Base-by-base conservation (phyloP, 2,797 vertebrate genomes). In the Arctocebus calabarensis region DNA sequence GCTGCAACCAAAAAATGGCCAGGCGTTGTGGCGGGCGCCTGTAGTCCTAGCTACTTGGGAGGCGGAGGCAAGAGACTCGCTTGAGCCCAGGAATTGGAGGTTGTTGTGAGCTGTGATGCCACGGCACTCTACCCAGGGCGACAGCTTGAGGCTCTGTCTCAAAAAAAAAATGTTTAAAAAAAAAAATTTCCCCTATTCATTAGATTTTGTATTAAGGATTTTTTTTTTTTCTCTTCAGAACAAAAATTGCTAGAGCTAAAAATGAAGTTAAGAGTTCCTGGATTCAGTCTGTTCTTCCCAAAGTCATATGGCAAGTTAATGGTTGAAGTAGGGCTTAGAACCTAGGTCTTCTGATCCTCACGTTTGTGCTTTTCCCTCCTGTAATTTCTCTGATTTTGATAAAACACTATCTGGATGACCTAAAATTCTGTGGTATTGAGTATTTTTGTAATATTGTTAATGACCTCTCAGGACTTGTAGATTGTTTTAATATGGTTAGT, bases 281-380 rank as follows among this genome's bases (percentile, higher is more conserved):
- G 45, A 14, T 92, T 95, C 29, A 94, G 13, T 77, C 34, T 93
- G 20, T 64, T 52, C 43, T 82, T 95, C 19, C 62, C 89, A 82
- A 85, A 75, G 14, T 79, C 68, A 62, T 55, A 8, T 92, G 37
- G 59, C 37, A 88, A 29, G 34, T 78, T 93, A 91, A 43, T 78
- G 84, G 78, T 59, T 74, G 48, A 90, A 25, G 40, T 83, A 20
- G 34, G 7, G 68, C 25, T 90, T 43, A 55, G 48, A 92, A 52
- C 70, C 45, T 92, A 3, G 0, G 1, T 71, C 40, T 77, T 45
- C 45, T 57, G 27, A 89, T 89, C 94, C 43, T 62, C 7, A 70
- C 4, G 48, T 59, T 45, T 78, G 3, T 83, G 23, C 27, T 81
- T 88, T 87, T 55, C 68, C 22, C 13, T 83, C 5, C 29, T 71